phyloP scores from a whole-genome alignment of 2,797 vertebrate genomes.

The Octomys mimax region DNA sequence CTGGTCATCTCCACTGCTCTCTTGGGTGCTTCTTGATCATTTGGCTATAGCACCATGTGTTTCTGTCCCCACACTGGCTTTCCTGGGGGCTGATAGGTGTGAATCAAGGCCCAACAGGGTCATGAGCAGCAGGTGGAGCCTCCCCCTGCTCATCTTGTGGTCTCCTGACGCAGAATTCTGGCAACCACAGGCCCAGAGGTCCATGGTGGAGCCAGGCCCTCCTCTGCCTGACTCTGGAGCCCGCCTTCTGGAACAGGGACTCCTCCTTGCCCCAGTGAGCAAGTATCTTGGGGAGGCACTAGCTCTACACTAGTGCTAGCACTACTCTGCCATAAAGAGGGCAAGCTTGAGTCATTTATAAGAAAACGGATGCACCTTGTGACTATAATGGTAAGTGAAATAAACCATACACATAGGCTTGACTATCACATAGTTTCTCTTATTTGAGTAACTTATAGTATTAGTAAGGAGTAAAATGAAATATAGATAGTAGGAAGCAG shows the following conservation, averaged over 20 bases:
- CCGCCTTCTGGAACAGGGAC: neutral
- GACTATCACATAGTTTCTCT: neutral
- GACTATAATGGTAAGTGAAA: neutral
- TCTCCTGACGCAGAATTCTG: neutral
- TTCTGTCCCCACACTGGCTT: neutral
- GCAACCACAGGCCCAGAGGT: neutral
- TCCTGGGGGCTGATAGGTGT: neutral
- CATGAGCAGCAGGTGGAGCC: neutral
- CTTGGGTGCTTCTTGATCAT: neutral
- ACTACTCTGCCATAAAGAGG: neutral
- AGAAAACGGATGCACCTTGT: neutral
- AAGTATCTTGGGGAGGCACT: neutral
- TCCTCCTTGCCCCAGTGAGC: neutral
- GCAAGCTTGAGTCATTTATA: neutral
- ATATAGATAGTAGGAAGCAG: neutral
- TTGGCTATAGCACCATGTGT: neutral
- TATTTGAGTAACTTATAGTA: neutral
- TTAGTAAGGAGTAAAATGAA: neutral
- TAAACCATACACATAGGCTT: neutral
- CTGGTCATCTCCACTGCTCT: neutral
- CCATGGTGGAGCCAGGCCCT: neutral
- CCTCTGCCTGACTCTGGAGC: neutral
- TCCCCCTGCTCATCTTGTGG: neutral
- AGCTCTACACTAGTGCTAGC: neutral
- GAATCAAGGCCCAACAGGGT: neutral